phyloP scores from a whole-genome alignment of 2,888 invertebrate genomes.

The Ptilodon capucinus region DNA sequence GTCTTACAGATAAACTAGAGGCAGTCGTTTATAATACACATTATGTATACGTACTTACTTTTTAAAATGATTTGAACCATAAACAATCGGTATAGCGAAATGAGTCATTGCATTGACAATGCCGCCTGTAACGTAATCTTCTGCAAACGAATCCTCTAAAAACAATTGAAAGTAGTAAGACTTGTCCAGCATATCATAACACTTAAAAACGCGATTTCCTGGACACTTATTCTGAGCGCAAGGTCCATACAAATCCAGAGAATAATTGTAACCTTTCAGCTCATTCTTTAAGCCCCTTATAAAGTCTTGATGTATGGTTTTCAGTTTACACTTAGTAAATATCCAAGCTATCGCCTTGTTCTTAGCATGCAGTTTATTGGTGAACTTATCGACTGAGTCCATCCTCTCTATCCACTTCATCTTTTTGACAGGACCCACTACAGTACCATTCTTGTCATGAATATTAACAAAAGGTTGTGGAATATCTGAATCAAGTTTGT shows the following conservation, averaged over 20 bases:
- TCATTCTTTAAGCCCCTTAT: conserved; percentile 52
- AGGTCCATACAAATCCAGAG: conserved; percentile 56
- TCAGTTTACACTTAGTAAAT: conserved; percentile 53
- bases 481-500: conserved; percentile 64
- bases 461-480: conserved; percentile 61
- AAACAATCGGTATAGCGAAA: conserved; percentile 59
- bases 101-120: conserved; percentile 53
- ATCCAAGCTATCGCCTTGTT: conserved; percentile 63
- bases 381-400: conserved; percentile 35
- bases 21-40: background rate
- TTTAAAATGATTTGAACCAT: conserved; percentile 54
- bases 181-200: conserved; percentile 56
- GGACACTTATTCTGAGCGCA: conserved; percentile 59
- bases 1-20: no score
- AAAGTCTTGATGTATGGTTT: conserved; percentile 49
- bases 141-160: conserved; percentile 55
- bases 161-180: conserved; percentile 64
- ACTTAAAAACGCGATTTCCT: conserved; percentile 40
- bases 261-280: conserved; percentile 54
- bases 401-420: conserved; percentile 53
- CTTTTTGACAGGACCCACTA: conserved; percentile 52
- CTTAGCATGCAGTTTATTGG: conserved; percentile 41
- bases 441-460: conserved; percentile 36
- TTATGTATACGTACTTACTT: conserved; percentile 43
- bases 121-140: conserved; percentile 61